phyloP scores from a whole-genome alignment of 2,888 invertebrate species.

The Patella depressa region DNA sequence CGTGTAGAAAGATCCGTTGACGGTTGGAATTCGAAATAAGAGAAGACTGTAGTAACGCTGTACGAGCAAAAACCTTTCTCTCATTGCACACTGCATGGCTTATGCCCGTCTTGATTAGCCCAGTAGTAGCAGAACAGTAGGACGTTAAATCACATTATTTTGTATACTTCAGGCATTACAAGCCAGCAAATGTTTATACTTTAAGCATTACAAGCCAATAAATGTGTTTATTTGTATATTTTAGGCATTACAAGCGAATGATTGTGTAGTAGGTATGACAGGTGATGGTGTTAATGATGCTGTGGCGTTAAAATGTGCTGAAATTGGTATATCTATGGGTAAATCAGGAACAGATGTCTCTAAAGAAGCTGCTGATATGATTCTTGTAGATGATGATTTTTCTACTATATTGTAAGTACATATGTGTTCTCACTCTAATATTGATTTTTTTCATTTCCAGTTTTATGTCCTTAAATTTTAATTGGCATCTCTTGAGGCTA shows the following conservation, averaged over 20 bases:
- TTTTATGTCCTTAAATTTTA: not conserved
- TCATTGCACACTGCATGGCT: too few species aligned
- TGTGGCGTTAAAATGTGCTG: conserved; percentile 95
- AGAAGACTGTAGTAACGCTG: too few species aligned
- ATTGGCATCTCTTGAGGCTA: not conserved
- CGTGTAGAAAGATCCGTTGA: too few species aligned
- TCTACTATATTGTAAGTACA: conserved; percentile 90
- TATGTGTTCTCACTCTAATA: not conserved
- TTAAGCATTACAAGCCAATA: conserved; percentile 74
- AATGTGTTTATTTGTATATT: conserved; percentile 72
- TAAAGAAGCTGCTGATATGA: conserved; percentile 99
- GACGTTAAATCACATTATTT: too few species aligned
- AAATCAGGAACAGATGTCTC: conserved; percentile 95
- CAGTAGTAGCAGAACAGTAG: too few species aligned
- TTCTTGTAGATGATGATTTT: conserved; percentile 97
- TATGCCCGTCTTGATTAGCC: too few species aligned
- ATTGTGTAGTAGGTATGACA: conserved; percentile 98
- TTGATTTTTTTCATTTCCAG: not conserved
- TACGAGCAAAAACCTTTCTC: too few species aligned
- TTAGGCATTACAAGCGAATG: conserved; percentile 88
- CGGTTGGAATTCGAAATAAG: too few species aligned
- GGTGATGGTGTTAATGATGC: conserved; percentile 99
- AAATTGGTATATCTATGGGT: conserved; percentile 97
- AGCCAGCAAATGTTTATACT: not conserved
- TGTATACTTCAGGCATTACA: too few species aligned